Percentiles rank a stretch among this genome's conserved stretches.
Conservation (phyloP, 2,797 vertebrate species). For the Rhadinocentrus ornatus region DNA sequence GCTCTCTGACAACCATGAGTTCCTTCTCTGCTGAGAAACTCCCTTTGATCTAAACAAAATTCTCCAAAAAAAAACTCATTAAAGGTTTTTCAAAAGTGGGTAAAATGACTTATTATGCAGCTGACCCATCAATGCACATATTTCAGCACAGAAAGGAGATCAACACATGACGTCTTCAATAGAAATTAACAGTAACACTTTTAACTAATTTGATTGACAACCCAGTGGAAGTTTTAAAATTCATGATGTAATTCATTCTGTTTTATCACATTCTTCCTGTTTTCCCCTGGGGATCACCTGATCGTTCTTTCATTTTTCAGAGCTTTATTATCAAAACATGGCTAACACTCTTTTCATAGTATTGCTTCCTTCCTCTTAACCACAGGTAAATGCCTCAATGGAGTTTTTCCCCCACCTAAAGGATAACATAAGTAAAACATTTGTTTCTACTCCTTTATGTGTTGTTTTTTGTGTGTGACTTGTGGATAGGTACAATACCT, state of each 20-base stretch:
- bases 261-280: background rate
- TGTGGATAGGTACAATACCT: background rate
- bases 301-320: background rate
- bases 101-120: constrained; percentile 44
- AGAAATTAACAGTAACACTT: constrained; percentile 12
- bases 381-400: constrained; percentile 5
- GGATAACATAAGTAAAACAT: constrained; percentile 36
- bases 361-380: constrained; percentile 3
- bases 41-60: constrained; percentile 55
- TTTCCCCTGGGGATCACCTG: background rate
- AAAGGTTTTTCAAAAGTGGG: constrained; percentile 44
- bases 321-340: constrained; percentile 1
- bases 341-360: background rate
- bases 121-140: constrained; percentile 37
- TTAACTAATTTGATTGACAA: background rate
- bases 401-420: constrained; percentile 54
- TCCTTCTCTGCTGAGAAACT: constrained; percentile 50
- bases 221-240: background rate
- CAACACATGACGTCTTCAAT: constrained; percentile 1
- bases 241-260: background rate
- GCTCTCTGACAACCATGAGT: constrained; percentile 24
- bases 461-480: constrained; percentile 1
- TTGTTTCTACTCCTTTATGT: background rate
- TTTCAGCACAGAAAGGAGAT: background rate
- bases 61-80: constrained; percentile 15